phyloP scores from a whole-genome alignment of 2,113 vertebrate species.

The Labeo rohita region DNA sequence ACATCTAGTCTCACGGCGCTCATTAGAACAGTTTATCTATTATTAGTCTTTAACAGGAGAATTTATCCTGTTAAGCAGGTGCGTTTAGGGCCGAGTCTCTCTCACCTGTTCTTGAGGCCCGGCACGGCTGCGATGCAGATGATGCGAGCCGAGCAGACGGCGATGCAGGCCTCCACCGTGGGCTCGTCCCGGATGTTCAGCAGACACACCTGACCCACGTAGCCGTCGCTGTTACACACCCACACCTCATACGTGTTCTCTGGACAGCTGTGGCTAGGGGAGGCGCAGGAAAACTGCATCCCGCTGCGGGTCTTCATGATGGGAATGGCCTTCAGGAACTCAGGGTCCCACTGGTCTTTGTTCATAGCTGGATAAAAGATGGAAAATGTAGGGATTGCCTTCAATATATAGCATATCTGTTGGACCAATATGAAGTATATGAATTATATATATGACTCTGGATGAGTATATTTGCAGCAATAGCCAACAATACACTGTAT shows the following conservation, averaged over 20 bases:
- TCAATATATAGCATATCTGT: background rate
- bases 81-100: conserved; percentile 30
- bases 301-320: conserved; percentile 99
- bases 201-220: conserved; percentile 96
- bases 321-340: conserved; percentile 98
- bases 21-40: background rate
- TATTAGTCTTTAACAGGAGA: background rate
- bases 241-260: conserved; percentile 93
- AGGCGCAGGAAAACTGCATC: conserved; percentile 99
- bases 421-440: background rate
- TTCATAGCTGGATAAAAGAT: conserved; percentile 81
- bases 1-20: background rate
- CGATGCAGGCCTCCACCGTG: conserved; percentile 96
- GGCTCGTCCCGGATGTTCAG: conserved; percentile 94
- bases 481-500: too few species aligned
- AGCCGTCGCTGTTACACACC: conserved; percentile 98
- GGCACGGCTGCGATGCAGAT: conserved; percentile 96
- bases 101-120: conserved; percentile 82
- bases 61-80: background rate
- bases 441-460: background rate
- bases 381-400: background rate
- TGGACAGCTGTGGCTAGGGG: conserved; percentile 89
- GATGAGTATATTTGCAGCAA: too few species aligned
- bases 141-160: conserved; percentile 95
- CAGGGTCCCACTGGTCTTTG: conserved; percentile 94